phyloP scores from a whole-genome alignment of 2,797 vertebrate genomes.

The Amphiprion clarkii region DNA sequence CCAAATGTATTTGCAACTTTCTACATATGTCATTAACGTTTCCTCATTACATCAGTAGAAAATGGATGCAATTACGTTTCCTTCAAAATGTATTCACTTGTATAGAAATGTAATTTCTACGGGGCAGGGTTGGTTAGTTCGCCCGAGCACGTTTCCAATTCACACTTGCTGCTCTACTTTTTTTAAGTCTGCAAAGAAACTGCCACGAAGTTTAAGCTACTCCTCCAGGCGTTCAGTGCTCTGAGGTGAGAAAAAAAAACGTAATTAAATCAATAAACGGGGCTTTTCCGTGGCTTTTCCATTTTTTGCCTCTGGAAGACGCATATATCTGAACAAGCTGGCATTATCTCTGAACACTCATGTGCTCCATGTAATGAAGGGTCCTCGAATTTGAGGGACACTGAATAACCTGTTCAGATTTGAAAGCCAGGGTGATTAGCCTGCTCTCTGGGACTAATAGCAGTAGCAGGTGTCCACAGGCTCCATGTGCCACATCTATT shows the following conservation, averaged over 20 bases:
- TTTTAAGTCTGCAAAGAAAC: slow-evolving; percentile 5
- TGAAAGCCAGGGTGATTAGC: slow-evolving; percentile 67
- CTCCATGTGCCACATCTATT: slow-evolving; percentile 65
- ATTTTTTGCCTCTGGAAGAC: slow-evolving; percentile 23
- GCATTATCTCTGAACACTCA: slow-evolving; percentile 28
- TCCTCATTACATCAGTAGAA: too few species aligned
- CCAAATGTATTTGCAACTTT: too few species aligned
- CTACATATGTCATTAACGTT: too few species aligned
- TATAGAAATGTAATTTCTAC: not conserved
- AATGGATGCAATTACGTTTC: not conserved
- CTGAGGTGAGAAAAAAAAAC: slow-evolving; percentile 8
- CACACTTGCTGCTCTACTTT: slow-evolving; percentile 3
- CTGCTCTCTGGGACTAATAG: slow-evolving; percentile 67
- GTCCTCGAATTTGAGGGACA: slow-evolving; percentile 60
- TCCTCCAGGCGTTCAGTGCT: not conserved
- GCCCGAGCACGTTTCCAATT: not conserved
- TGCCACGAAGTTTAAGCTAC: slow-evolving; percentile 8
- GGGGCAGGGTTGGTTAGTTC: slow-evolving; percentile 4
- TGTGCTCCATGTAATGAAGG: slow-evolving; percentile 55
- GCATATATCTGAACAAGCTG: slow-evolving; percentile 24
- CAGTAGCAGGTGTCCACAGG: slow-evolving; percentile 75
- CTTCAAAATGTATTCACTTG: not conserved
- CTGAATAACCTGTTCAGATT: slow-evolving; percentile 62
- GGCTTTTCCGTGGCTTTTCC: slow-evolving; percentile 12
- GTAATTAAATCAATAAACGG: slow-evolving; percentile 32